A percentile compares a stretch with the other conserved stretches of the same genome.
These are phyloP conservation scores for Lemur catta DNA, from an alignment of 2,797 vertebrate genomes.

Conservation along the genomic window DNA sequence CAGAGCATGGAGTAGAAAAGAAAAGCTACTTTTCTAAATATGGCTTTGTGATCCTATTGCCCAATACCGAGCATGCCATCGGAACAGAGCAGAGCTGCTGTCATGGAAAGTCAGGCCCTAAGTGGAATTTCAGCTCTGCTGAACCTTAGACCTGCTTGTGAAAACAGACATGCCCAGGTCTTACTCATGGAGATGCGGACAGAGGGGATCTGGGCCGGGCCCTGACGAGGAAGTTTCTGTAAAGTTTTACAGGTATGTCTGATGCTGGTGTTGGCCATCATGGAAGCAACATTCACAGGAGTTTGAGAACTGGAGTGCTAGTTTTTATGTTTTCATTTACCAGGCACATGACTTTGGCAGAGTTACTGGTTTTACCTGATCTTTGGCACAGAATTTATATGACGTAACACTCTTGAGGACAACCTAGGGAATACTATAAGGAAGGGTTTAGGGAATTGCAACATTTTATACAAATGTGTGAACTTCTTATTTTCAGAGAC, in stretches of 20 bases:
- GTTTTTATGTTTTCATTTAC: neutral
- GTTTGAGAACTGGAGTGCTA: too few species aligned
- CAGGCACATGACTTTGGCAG: neutral
- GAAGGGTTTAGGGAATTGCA: fast-evolving
- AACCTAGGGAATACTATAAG: neutral
- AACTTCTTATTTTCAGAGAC: neutral
- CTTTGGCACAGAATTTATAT: too few species aligned
- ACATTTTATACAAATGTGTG: neutral
- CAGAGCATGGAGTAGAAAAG: neutral
- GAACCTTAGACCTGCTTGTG: neutral
- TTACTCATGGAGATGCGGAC: neutral
- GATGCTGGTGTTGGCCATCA: neutral
- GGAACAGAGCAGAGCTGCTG: neutral
- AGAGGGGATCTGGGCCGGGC: fast-evolving
- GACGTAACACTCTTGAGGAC: fast-evolving
- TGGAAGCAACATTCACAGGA: neutral
- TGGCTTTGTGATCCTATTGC: neutral
- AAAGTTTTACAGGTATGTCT: neutral
- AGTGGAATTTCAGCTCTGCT: neutral
- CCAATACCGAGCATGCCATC: neutral
- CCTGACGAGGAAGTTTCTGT: neutral
- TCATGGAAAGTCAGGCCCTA: neutral
- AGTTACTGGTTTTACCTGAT: neutral
- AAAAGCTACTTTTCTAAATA: neutral
- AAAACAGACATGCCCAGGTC: neutral